Conservation (phyloP, 2,888 invertebrate genomes). For the Chironomus riparius region DNA sequence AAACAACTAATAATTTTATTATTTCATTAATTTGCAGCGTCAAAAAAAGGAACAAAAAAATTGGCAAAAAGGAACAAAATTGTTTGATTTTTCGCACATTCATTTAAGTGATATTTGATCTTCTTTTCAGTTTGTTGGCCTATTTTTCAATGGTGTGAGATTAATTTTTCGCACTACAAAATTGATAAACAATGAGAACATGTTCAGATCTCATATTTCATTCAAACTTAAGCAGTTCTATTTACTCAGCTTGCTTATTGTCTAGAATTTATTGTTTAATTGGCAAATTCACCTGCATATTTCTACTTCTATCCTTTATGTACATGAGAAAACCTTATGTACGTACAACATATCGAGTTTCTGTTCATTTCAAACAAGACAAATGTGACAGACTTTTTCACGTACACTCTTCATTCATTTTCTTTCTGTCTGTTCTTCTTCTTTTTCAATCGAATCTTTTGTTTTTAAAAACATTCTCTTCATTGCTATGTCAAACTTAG, state of each 20-base stretch:
- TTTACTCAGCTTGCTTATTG: neutral
- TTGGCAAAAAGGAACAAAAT: neutral
- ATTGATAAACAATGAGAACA: neutral
- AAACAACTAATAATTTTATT: slow-evolving; percentile 26
- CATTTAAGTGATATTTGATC: slow-evolving; percentile 5
- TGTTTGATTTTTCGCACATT: neutral
- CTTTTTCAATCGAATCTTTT: neutral
- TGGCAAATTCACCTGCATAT: neutral
- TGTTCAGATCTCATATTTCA: neutral
- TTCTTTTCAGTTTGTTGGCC: neutral
- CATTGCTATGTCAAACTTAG: no score
- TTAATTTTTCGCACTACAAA: slow-evolving; percentile 14
- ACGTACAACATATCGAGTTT: neutral
- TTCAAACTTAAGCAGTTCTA: neutral
- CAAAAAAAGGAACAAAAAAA: neutral
- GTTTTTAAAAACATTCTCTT: neutral
- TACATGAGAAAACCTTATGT: neutral
- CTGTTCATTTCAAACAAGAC: neutral
- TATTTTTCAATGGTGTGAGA: neutral
- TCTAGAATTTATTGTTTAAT: neutral
- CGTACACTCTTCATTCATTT: neutral
- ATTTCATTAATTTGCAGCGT: slow-evolving; percentile 1
- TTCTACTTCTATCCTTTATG: no score
- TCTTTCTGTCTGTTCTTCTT: neutral
- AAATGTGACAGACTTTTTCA: neutral